Conservation (phyloP, 1,140 invertebrate genomes). For the Amphibalanus amphitrite region DNA sequence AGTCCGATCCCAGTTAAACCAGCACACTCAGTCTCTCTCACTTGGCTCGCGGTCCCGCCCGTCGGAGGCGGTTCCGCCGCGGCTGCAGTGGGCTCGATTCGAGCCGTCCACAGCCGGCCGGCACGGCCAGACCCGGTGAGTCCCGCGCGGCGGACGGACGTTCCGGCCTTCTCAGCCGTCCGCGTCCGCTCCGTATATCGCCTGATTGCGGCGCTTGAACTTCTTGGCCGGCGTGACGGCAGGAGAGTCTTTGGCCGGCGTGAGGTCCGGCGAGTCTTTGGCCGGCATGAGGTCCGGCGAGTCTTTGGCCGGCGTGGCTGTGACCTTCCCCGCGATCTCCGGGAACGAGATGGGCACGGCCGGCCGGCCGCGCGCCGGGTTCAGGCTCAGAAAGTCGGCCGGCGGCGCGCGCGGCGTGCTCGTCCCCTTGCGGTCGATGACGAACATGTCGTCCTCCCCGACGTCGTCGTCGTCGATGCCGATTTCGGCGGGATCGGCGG, state of each 20-base stretch:
- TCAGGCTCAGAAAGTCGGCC: too few species aligned
- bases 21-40: too few species aligned
- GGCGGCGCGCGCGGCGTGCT: not conserved
- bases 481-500: slow-evolving; percentile 21
- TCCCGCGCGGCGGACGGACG: too few species aligned
- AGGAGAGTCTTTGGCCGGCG: not conserved
- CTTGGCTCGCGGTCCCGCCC: too few species aligned
- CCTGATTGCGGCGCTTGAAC: slow-evolving; percentile 9
- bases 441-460: slow-evolving; percentile 10
- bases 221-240: slow-evolving; percentile 1
- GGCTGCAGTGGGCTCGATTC: too few species aligned
- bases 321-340: not conserved
- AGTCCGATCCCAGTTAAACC: too few species aligned
- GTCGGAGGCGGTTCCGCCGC: too few species aligned
- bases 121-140: too few species aligned
- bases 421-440: not conserved
- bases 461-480: slow-evolving; percentile 18
- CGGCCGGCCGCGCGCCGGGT: not conserved
- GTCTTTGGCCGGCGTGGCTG: not conserved
- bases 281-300: not conserved
- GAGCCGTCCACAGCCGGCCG: too few species aligned
- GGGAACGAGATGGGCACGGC: not conserved
- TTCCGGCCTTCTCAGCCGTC: slow-evolving; percentile 1
- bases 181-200: slow-evolving; percentile 4
- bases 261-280: too few species aligned